phyloP scores from a whole-genome alignment of 2,113 vertebrate genomes.

The Tichodroma muraria region DNA sequence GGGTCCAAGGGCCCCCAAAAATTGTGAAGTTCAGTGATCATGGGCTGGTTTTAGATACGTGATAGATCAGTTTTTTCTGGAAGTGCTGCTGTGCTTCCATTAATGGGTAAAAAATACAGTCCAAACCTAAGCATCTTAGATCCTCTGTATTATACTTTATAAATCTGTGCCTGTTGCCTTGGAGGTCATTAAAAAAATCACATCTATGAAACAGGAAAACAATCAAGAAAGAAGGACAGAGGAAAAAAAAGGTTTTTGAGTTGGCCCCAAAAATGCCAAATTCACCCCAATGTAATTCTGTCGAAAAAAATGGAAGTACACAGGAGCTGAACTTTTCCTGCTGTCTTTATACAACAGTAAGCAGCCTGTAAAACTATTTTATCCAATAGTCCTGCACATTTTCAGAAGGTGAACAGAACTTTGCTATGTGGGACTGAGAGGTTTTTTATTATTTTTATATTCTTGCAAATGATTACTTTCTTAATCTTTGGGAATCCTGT shows the following conservation, averaged over 20 bases:
- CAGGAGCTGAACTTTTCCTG: neutral
- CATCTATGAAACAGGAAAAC: neutral
- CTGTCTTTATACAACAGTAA: neutral
- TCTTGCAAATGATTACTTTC: neutral
- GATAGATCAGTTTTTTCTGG: neutral
- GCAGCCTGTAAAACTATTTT: neutral
- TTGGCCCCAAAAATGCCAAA: neutral
- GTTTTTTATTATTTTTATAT: neutral
- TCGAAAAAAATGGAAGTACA: neutral
- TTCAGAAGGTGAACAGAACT: neutral
- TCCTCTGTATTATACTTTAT: neutral
- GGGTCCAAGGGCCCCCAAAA: neutral
- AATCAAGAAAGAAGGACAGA: neutral
- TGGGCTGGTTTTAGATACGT: neutral
- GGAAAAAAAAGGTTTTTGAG: neutral
- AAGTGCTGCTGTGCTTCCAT: neutral
- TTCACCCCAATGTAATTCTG: neutral
- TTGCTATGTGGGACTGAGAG: neutral
- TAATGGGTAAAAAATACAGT: accelerated
- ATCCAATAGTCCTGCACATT: neutral
- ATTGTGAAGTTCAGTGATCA: neutral
- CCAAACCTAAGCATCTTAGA: neutral
- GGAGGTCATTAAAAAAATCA: neutral
- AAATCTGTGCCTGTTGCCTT: neutral
- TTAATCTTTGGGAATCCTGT: neutral